Evolutionary conservation across 2,113 vertebrate genomes (phyloP), one percentile per base, ranked within the genome.

Genomic region (Osmerus eperlanus): DNA sequence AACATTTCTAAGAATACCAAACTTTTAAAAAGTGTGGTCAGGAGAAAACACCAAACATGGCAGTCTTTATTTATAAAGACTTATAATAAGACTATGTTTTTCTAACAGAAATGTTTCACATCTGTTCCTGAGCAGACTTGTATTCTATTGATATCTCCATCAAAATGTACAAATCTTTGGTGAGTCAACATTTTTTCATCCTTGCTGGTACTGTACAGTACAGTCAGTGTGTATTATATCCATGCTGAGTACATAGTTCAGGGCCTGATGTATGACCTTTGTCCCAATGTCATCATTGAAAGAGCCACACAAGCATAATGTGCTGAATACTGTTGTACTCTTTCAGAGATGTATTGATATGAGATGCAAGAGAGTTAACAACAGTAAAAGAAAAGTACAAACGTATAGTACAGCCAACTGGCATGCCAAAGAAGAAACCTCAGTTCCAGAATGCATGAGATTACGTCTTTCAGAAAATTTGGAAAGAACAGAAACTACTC

Each of bases 221-320:
- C 66, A 67, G 28, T 14, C 18, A 18, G 13, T 70, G 28, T 65
- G 9, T 12, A 47, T 47, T 36, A n/a, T 56, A 8, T 19, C 56
- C 12, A 19, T 71, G 25, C 41, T 55, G n/a, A 55, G 78, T 56
- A 19, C 82, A 77, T 71, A 77, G 79, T 74, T 51, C 71, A 70
- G 21, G 19, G 66, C 51, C 71, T 79, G 77, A 79, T 23, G 60
- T 60, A 53, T 18, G 67, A 81, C 74, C 82, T 81, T 81, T 84
- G 79, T 19, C 32, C 72, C 52, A 53, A 28, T 67, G 67, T 66
- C 73, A n/a, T 70, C 65, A 74, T 68, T 66, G 65, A 18, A 51
- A 65, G 18, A 63, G 32, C 56, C 28, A 62, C 55, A 66, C 13
- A 58, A 72, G 21, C 64, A 47, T 41, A 65, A 29, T 41, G 16